A percentile compares a stretch with the other conserved stretches of the same genome.
phyloP scores from a whole-genome alignment of 2,797 vertebrate species.

The Erithacus rubecula region DNA sequence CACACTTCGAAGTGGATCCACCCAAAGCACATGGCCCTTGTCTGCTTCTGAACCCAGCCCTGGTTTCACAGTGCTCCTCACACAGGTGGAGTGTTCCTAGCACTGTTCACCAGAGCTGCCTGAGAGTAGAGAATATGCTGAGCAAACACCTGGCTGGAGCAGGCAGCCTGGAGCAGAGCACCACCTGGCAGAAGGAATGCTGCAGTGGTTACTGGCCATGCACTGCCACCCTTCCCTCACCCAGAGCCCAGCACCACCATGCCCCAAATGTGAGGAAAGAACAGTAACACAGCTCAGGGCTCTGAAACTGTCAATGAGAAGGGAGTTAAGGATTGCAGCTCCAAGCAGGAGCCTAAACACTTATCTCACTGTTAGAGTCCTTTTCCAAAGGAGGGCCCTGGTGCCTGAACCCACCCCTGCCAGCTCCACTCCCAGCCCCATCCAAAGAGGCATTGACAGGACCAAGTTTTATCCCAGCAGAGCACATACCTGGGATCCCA shows the following conservation, averaged over 20 bases:
- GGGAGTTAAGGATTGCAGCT: neutral
- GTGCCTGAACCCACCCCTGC: neutral
- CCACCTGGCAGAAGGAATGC: neutral
- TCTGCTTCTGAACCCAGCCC: neutral
- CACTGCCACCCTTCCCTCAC: rapidly evolving
- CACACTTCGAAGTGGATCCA: neutral
- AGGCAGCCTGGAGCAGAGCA: neutral
- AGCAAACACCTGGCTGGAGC: neutral
- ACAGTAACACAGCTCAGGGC: neutral
- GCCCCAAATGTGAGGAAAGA: neutral
- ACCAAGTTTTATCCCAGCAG: neutral
- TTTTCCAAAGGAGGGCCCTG: neutral
- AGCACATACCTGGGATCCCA: slow-evolving; percentile 91
- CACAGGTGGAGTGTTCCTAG: neutral
- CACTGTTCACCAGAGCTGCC: neutral
- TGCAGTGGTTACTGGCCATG: rapidly evolving
- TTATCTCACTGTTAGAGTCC: neutral
- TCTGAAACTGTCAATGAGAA: neutral
- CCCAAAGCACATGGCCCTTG: neutral
- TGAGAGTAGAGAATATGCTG: rapidly evolving
- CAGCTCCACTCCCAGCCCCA: neutral
- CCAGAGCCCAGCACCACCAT: neutral
- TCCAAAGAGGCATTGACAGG: neutral
- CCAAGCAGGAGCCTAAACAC: neutral
- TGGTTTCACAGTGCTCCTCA: neutral